A percentile compares a stretch with the other conserved stretches of the same genome.
These are phyloP conservation scores for Luscinia luscinia DNA, from an alignment of 2,797 vertebrate genomes.

Conservation along the genomic window DNA sequence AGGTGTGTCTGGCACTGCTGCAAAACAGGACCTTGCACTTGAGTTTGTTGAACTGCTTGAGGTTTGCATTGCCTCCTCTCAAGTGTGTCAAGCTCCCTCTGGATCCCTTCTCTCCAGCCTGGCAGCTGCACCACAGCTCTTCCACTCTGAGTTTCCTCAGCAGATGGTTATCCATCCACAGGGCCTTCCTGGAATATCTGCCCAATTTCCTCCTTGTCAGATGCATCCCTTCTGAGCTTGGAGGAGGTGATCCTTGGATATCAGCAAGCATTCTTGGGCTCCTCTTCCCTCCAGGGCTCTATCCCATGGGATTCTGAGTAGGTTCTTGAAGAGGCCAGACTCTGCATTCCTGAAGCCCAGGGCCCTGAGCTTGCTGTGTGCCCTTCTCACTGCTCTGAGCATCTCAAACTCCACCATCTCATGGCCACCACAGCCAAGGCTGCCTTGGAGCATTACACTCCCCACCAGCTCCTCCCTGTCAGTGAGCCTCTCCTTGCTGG, in stretches of 20 bases:
- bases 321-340: neutral
- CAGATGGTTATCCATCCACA: rapidly evolving
- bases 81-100: neutral
- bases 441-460: neutral
- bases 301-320: neutral
- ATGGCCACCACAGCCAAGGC: neutral
- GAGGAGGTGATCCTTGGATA: neutral
- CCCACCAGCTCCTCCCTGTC: neutral
- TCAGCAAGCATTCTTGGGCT: neutral
- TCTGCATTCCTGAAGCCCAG: neutral
- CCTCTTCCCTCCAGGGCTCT: neutral
- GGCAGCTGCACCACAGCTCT: neutral
- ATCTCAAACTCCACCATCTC: neutral
- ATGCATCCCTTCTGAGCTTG: rapidly evolving
- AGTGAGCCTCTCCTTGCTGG: neutral
- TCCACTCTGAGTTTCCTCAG: neutral
- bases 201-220: rapidly evolving
- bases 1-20: neutral
- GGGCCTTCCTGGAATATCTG: neutral
- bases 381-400: neutral
- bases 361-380: neutral
- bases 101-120: neutral
- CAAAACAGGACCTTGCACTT: neutral
- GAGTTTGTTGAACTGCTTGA: too few species aligned
- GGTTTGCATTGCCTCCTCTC: neutral